Evolutionary conservation across 2,888 invertebrate genomes (phyloP), one percentile per base, ranked within the genome.

Genomic region (Linnaemya tessellans): DNA sequence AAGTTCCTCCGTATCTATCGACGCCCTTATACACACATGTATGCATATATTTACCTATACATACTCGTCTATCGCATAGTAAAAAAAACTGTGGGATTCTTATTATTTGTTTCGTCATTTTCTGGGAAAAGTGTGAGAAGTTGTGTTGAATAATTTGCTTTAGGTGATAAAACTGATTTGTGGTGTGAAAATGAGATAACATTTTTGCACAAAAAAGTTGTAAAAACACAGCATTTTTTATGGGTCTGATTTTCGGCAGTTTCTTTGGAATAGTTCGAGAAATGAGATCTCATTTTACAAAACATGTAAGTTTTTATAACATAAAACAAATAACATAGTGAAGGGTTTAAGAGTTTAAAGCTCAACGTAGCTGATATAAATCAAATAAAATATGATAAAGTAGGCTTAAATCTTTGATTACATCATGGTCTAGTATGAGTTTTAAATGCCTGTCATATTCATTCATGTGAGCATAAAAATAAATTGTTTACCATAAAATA

Each of bases 131-230:
- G 51, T 51, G 51, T 51, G 51, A 7, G 20, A 51, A 51, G 15
- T 46, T 46, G 3, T 46, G 46, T 46, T 15, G 15, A 15, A 46
- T 46, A n/a, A 46, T 46, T 46, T 46, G 4, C 7, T 46, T 15
- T 8, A 0, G 5, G 18, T 1, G 9, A 20, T 20, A 20, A 51
- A 51, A 18, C 9, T 1, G 8, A 20, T 51, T 51, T 20, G 51
- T 51, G 20, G 20, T 51, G 51, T 51, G 51, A 51, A 51, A 51
- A 8, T 22, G 51, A 20, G 20, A 51, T 51, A 51, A 51, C 20
- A 51, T 20, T 51, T 38, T 51, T 20, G 51, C 51, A 51, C 51
- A 51, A 51, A 51, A 20, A 51, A 51, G 51, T 51, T 20, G 20
- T 51, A 51, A 51, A 51, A 51, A 51, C 10, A 51, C 20, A 51